phyloP scores from a whole-genome alignment of 2,113 vertebrate genomes.

The Heteronetta atricapilla region DNA sequence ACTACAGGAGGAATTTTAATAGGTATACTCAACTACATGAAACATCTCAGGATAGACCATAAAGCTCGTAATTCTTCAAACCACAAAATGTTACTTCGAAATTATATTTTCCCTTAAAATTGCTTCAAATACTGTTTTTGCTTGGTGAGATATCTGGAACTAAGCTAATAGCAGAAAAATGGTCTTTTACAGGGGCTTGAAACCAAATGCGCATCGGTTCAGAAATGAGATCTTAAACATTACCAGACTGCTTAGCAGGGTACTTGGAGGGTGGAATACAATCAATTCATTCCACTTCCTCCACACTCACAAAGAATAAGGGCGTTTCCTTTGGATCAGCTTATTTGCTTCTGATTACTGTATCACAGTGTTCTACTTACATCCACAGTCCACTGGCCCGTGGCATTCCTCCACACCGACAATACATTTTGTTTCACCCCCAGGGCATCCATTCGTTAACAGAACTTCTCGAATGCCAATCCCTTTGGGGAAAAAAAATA shows the following conservation, averaged over 20 bases:
- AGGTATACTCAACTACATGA: background rate
- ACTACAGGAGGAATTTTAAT: constrained; percentile 45
- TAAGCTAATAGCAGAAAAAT: background rate
- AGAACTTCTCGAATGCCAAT: constrained; percentile 70
- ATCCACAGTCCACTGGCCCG: constrained; percentile 54
- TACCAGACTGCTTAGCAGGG: background rate
- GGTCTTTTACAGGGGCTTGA: background rate
- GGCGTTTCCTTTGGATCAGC: background rate
- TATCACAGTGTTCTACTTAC: constrained; percentile 39
- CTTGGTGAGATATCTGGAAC: background rate
- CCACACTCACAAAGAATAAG: background rate
- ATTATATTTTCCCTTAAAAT: constrained; percentile 7
- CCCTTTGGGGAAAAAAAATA: constrained; percentile 37
- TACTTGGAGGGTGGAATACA: background rate
- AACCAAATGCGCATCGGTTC: background rate
- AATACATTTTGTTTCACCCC: constrained; percentile 65
- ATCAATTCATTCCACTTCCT: background rate
- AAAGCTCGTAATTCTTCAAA: background rate
- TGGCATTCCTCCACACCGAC: constrained; percentile 60
- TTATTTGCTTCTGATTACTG: background rate
- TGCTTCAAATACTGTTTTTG: background rate
- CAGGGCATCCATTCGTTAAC: constrained; percentile 69
- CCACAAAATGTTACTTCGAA: background rate
- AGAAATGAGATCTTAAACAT: constrained; percentile 7
- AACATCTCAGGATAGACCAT: background rate